Evolutionary conservation across 2,797 vertebrate species (phyloP).

Genomic region (Knipowitschia caucasica): DNA sequence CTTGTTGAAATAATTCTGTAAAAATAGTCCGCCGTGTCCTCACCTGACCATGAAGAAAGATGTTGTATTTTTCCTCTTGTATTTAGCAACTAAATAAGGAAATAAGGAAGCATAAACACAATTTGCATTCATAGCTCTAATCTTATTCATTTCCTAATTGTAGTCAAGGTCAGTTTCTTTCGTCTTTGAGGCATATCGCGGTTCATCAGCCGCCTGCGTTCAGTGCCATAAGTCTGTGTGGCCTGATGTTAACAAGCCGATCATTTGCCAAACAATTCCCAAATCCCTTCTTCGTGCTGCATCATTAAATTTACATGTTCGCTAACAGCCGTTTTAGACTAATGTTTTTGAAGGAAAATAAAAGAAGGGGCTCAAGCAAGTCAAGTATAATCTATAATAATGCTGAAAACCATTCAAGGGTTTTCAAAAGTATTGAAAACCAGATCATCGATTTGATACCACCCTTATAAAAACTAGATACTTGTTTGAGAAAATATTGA

Average conservation of each 20-base stretch:
- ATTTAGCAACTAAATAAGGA: neutral
- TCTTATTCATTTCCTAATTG: constrained; percentile 51
- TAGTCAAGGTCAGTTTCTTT: constrained; percentile 60
- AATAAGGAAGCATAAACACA: neutral
- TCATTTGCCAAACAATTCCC: constrained; percentile 75
- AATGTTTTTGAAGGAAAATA: constrained; percentile 46
- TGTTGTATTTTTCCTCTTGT: neutral
- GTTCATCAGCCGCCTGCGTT: constrained; percentile 44
- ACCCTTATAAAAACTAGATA: too few relatives aligned
- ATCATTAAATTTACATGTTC: constrained; percentile 74
- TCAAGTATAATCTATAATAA: too few relatives aligned
- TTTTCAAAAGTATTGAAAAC: too few relatives aligned
- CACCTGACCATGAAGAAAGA: constrained; percentile 21
- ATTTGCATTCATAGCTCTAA: constrained; percentile 35
- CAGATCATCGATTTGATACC: too few relatives aligned
- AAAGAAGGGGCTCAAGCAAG: constrained; percentile 25
- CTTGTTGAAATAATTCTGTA: constrained; percentile 28
- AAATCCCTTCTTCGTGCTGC: constrained; percentile 62
- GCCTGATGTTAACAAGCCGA: constrained; percentile 70
- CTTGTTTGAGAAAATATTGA: too few relatives aligned
- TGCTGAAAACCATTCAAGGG: too few relatives aligned
- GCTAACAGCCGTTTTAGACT: constrained; percentile 58
- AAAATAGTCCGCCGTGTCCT: constrained; percentile 22
- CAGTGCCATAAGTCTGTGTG: constrained; percentile 46
- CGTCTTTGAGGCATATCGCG: constrained; percentile 34